phyloP scores from a whole-genome alignment of 1,140 invertebrate genomes.

The Lasioglossum albipes region DNA sequence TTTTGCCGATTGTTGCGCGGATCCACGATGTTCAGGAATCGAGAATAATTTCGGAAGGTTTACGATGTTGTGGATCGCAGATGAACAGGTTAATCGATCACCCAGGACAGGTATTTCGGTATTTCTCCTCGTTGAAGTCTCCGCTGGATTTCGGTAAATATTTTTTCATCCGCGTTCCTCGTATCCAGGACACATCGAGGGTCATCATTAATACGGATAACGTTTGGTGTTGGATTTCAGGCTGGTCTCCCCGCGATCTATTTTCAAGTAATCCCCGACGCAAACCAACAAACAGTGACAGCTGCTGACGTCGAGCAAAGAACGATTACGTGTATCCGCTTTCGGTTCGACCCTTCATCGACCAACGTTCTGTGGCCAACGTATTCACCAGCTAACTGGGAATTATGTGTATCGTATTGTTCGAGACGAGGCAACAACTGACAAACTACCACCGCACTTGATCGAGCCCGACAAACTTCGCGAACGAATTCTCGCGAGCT shows the following conservation, averaged over 20 bases:
- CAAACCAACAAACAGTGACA: conserved; percentile 78
- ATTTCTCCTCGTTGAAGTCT: not conserved
- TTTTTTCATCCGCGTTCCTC: conserved; percentile 15
- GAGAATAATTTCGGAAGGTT: too few species aligned
- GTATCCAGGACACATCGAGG: conserved; percentile 17
- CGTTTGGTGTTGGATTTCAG: conserved; percentile 68
- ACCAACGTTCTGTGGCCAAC: not conserved
- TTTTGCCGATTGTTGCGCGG: not conserved
- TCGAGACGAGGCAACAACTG: not conserved
- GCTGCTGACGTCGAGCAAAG: conserved; percentile 54
- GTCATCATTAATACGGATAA: conserved; percentile 77
- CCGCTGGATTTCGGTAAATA: not conserved
- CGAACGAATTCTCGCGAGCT: too few species aligned
- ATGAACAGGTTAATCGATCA: too few species aligned
- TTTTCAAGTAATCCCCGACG: conserved; percentile 76
- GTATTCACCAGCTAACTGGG: not conserved
- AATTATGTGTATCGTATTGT: not conserved
- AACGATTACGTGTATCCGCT: conserved; percentile 58
- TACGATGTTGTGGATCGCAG: too few species aligned
- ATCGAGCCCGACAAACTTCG: too few species aligned
- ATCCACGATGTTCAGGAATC: not conserved
- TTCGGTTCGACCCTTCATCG: conserved; percentile 42
- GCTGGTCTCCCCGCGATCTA: conserved; percentile 70
- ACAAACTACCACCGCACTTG: too few species aligned
- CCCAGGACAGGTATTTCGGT: too few species aligned